phyloP scores from a whole-genome alignment of 2,113 vertebrate genomes.

The Herpetotheres cachinnans region DNA sequence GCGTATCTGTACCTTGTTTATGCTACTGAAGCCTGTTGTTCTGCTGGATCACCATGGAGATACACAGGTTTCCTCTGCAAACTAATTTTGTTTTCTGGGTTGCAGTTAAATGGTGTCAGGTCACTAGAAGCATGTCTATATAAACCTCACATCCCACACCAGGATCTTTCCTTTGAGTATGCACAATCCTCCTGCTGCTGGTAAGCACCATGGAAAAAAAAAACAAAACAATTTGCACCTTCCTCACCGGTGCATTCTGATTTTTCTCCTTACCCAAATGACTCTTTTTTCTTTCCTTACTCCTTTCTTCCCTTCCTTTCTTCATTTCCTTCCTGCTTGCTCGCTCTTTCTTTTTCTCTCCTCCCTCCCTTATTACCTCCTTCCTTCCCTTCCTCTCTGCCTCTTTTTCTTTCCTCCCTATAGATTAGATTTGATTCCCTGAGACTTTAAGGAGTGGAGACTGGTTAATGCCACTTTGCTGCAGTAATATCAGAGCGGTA shows the following conservation, averaged over 20 bases:
- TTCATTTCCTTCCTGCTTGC: not conserved
- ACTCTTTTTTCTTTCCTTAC: not conserved
- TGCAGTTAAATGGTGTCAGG: not conserved
- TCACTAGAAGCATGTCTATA: not conserved
- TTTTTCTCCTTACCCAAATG: not conserved
- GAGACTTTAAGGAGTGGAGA: not conserved
- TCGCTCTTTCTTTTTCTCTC: too few species aligned
- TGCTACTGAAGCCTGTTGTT: not conserved
- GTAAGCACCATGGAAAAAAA: accelerated
- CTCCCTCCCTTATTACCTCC: not conserved
- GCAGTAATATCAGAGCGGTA: not conserved
- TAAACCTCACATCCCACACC: not conserved
- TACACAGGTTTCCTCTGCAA: not conserved
- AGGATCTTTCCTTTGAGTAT: not conserved
- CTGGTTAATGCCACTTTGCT: not conserved
- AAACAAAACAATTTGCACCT: not conserved
- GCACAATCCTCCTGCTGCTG: not conserved
- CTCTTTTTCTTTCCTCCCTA: not conserved
- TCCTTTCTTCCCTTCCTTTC: not conserved
- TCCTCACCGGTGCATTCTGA: not conserved
- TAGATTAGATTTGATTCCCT: not conserved
- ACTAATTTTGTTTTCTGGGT: not conserved
- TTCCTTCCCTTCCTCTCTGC: too few species aligned
- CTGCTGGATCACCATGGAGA: not conserved
- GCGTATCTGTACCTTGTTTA: not conserved